These are phyloP conservation scores for Achatina immaculata DNA, from an alignment of 1,140 invertebrate species.

Conservation along the genomic window DNA sequence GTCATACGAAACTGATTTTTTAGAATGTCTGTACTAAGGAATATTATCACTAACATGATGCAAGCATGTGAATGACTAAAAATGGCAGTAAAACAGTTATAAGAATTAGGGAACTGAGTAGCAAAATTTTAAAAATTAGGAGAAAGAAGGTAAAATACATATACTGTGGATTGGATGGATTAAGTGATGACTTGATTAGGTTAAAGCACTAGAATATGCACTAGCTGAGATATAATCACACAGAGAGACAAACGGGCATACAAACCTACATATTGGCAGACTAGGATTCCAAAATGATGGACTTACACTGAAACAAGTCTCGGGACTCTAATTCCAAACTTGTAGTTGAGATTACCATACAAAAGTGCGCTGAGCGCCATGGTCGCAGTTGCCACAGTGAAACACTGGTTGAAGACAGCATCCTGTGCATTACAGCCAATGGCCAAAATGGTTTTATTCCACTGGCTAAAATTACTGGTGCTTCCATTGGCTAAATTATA, in stretches of 20 bases:
- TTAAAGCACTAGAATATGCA: too few species aligned
- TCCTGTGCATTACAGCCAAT: slow-evolving; percentile 27
- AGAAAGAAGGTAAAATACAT: too few species aligned
- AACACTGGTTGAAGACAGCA: slow-evolving; percentile 7
- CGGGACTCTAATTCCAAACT: not conserved
- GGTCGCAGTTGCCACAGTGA: not conserved
- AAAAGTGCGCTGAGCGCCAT: slow-evolving; percentile 10
- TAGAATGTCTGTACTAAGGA: too few species aligned
- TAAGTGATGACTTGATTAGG: too few species aligned
- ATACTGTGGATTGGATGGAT: too few species aligned
- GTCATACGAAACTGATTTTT: too few species aligned
- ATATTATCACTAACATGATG: too few species aligned
- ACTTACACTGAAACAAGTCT: slow-evolving; percentile 19
- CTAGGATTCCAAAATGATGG: not conserved
- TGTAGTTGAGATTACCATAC: slow-evolving; percentile 25
- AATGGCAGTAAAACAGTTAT: too few species aligned
- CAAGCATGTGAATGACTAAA: too few species aligned
- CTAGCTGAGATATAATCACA: too few species aligned
- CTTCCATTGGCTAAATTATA: not conserved
- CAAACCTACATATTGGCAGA: not conserved
- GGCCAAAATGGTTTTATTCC: not conserved
- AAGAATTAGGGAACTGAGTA: too few species aligned
- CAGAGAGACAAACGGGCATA: not conserved
- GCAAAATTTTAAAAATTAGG: too few species aligned
- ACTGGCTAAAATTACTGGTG: not conserved